These are phyloP conservation scores for Sebastes cheni DNA, from an alignment of 2,797 vertebrate species.

Conservation along the genomic window DNA sequence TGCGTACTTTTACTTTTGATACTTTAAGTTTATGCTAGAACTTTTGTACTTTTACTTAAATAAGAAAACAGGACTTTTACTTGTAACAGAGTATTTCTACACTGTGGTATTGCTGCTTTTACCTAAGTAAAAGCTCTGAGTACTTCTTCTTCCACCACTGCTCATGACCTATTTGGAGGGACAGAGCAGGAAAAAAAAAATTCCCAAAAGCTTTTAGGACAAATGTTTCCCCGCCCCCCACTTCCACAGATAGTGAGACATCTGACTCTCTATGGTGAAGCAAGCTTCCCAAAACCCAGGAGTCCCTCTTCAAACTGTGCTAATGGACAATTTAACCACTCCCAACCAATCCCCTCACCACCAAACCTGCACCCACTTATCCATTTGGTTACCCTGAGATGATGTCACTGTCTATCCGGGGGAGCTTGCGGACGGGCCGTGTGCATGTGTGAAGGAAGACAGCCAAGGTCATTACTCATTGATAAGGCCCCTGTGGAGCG, in stretches of 20 bases:
- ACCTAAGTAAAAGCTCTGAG: neutral
- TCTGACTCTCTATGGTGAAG: constrained; percentile 24
- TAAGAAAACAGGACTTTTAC: neutral
- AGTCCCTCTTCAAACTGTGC: constrained; percentile 50
- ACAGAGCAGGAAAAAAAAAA: neutral
- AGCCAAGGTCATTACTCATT: constrained; percentile 74
- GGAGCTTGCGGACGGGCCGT: constrained; percentile 1
- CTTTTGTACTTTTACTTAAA: no score
- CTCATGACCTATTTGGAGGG: neutral
- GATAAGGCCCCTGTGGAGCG: constrained; percentile 61
- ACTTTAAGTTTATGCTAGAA: no score
- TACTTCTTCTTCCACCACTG: neutral
- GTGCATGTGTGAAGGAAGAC: constrained; percentile 29
- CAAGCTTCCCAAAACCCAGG: constrained; percentile 50
- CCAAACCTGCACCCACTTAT: constrained; percentile 43
- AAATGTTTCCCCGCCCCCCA: neutral
- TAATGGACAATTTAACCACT: constrained; percentile 69
- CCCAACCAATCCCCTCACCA: constrained; percentile 30
- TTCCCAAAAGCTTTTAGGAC: constrained; percentile 42
- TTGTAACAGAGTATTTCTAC: no score
- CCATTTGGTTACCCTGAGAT: constrained; percentile 61
- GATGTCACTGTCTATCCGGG: constrained; percentile 50
- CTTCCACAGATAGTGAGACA: constrained; percentile 26
- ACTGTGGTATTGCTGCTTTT: neutral
- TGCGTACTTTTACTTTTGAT: no score